Conservation (phyloP, 2,113 vertebrate species). For the Calyptommatus sinebrachiatus region DNA sequence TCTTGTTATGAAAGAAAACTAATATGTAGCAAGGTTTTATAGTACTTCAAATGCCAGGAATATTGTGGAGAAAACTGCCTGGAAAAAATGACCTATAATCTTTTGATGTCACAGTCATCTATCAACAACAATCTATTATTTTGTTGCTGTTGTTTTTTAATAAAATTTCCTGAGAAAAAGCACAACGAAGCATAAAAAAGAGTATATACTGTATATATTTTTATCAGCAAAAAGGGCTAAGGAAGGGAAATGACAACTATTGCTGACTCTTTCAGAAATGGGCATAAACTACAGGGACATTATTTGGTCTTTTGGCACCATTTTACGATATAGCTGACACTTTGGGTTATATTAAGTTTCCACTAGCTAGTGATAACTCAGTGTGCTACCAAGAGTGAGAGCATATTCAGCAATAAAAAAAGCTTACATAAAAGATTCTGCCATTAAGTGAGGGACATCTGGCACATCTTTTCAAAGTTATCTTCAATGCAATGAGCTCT, state of each 20-base stretch:
- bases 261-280: background rate
- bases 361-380: background rate
- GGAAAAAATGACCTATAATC: background rate
- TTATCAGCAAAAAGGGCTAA: background rate
- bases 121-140: too few relatives aligned
- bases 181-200: too few relatives aligned
- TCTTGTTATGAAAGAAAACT: background rate
- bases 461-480: background rate
- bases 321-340: background rate
- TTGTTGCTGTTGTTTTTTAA: too few relatives aligned
- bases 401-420: background rate
- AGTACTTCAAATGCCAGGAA: background rate
- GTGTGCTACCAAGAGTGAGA: background rate
- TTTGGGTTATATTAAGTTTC: background rate
- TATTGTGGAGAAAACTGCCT: background rate
- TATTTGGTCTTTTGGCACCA: background rate
- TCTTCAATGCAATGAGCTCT: background rate
- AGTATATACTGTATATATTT: too few relatives aligned
- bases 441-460: constrained; percentile 21
- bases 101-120: too few relatives aligned
- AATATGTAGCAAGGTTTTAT: background rate
- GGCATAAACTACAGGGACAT: background rate
- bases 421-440: background rate
- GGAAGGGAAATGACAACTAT: too few relatives aligned
- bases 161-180: background rate